A percentile compares a stretch with the other conserved stretches of the same genome.
These are phyloP conservation scores for Lerema accius DNA, from an alignment of 1,140 invertebrate genomes.

Conservation along the genomic window DNA sequence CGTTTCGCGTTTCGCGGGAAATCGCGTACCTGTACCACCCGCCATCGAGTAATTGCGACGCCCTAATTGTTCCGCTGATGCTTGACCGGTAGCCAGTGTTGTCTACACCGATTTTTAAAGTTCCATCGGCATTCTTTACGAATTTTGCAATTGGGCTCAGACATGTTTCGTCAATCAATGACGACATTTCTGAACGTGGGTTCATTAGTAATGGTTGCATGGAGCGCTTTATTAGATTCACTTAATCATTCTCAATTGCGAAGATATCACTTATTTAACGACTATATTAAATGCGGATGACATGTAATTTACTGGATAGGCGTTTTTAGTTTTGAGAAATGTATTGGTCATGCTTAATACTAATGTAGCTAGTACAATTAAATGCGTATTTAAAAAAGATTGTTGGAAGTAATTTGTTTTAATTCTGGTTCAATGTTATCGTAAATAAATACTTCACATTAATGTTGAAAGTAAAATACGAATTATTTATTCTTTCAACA, in stretches of 20 bases:
- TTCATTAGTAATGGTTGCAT: conserved; percentile 1
- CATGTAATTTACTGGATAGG: too few species aligned
- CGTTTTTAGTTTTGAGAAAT: neutral
- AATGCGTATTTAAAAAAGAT: too few species aligned
- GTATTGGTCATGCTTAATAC: too few species aligned
- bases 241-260: neutral
- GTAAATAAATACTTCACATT: too few species aligned
- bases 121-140: conserved; percentile 26
- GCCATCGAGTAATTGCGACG: conserved; percentile 70
- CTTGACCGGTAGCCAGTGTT: conserved; percentile 47
- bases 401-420: too few species aligned
- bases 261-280: neutral
- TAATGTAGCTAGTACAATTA: too few species aligned
- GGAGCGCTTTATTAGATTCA: neutral
- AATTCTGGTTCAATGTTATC: too few species aligned
- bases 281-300: too few species aligned
- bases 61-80: conserved; percentile 68
- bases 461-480: too few species aligned
- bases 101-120: conserved; percentile 34
- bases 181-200: neutral
- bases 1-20: conserved; percentile 30
- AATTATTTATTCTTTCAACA: too few species aligned
- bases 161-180: conserved; percentile 23
- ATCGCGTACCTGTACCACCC: conserved; percentile 69
- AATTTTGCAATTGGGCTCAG: conserved; percentile 1